Base-by-base conservation (phyloP, 2,888 invertebrate species). In the Drosophila austrosaltans region DNA sequence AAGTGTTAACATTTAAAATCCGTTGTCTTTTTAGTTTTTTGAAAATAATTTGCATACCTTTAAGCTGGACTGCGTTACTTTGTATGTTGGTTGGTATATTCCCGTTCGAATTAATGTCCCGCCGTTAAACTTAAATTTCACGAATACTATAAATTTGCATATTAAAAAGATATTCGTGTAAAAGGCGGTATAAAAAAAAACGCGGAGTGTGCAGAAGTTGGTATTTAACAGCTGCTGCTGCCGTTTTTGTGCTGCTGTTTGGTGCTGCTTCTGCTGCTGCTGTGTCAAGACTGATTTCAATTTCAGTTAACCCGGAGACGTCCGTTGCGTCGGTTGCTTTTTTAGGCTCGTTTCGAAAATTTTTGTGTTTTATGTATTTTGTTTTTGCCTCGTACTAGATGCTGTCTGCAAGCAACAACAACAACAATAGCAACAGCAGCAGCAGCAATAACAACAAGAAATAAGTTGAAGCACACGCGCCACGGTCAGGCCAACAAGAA, bases 261-360 rank as follows among this genome's bases (percentile, higher is more conserved):
- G 40, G 40, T 40, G 40, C 40, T 58, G 67, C 67, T 53, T 67
- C 53, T 8, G 12, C 30, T 22, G 36, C 40, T 54, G 59, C 30
- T 66, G 48, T 10, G 53, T 53, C 2, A 40, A 67, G 53, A 53
- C 42, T 39, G 39, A 22, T 28, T 36, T n/a, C 25, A 16, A 12
- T 60, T 73, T 78, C 62, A 88, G 81, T 84, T 72, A 54, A 70
- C 70, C 67, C 72, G 66, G 72, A 78, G 75, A 56, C 59, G 69
- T 69, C 71, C 62, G 69, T 76, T 70, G 75, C 68, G 69, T 70
- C 82, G 79, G 84, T 78, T 66, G 39, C 20, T 28, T 44, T 20
- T 53, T 61, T 39, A 16, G 61, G 56, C 36, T 39, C 28, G 53
- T 44, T 60, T 32, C 25, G 20, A 36, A 57, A 44, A 36, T 5